phyloP scores from a whole-genome alignment of 1,140 invertebrate genomes.

The Melanaphis sacchari region DNA sequence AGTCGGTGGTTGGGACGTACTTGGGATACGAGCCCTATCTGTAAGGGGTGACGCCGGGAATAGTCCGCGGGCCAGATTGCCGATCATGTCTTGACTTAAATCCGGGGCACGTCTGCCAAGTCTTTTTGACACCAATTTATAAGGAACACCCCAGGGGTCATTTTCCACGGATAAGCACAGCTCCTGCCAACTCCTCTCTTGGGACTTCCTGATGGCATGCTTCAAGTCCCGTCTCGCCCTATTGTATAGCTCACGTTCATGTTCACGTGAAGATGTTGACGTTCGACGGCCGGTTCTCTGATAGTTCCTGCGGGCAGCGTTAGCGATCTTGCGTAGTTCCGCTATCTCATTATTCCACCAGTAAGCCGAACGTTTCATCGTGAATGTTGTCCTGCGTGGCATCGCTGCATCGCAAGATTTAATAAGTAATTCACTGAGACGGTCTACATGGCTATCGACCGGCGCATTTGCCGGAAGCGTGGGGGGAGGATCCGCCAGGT shows the following conservation, averaged over 20 bases:
- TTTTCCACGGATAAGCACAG: background rate
- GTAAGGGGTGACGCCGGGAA: background rate
- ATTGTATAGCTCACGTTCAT: background rate
- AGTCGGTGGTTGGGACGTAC: fast-evolving
- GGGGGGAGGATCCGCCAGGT: background rate
- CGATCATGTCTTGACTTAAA: too few relatives aligned
- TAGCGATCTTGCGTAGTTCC: background rate
- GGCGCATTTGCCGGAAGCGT: background rate
- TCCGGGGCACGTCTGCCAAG: background rate
- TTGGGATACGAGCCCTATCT: background rate
- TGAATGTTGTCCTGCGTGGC: background rate
- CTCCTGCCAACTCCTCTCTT: slow-evolving; percentile 15
- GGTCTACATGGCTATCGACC: background rate
- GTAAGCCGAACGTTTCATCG: background rate
- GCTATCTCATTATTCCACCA: background rate
- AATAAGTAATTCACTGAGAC: background rate
- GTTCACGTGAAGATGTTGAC: background rate
- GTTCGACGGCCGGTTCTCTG: background rate
- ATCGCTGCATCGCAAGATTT: background rate
- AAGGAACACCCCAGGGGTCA: background rate
- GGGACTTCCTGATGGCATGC: background rate
- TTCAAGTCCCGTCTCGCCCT: background rate
- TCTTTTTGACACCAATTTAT: slow-evolving; percentile 1
- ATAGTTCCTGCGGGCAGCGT: background rate
- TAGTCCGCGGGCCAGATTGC: background rate